These are phyloP conservation scores for Platysternon megacephalum DNA, from an alignment of 2,113 vertebrate genomes.

Conservation along the genomic window DNA sequence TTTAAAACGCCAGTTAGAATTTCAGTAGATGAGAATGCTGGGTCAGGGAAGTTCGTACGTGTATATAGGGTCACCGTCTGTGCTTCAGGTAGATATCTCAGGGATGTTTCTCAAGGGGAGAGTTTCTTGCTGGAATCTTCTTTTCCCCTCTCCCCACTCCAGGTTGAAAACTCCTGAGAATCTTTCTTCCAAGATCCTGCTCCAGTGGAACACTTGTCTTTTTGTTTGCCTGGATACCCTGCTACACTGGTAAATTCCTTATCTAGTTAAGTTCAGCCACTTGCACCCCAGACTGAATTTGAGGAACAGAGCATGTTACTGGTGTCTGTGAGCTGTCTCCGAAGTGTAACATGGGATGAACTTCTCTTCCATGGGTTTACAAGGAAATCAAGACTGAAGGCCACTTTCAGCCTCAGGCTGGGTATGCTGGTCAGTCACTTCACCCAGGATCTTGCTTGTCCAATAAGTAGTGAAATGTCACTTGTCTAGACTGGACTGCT, in stretches of 20 bases:
- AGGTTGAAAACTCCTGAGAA: not conserved
- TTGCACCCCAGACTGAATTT: not conserved
- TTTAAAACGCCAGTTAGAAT: not conserved
- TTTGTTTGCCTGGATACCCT: not conserved
- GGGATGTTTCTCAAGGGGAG: not conserved
- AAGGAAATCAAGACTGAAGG: not conserved
- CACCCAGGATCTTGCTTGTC: not conserved
- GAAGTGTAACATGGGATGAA: not conserved
- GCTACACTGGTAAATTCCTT: not conserved
- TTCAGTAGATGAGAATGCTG: not conserved
- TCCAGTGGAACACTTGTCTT: not conserved
- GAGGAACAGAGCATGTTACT: not conserved
- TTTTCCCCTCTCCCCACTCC: not conserved
- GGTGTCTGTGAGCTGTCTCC: not conserved
- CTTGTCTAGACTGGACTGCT: not conserved
- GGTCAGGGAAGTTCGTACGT: not conserved
- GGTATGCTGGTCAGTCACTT: rapidly evolving
- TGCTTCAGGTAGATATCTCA: not conserved
- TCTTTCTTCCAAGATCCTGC: not conserved
- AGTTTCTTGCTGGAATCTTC: not conserved
- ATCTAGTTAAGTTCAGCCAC: not conserved
- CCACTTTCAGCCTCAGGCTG: not conserved
- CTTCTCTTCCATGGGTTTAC: not conserved
- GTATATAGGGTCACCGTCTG: not conserved
- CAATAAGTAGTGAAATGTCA: rapidly evolving